Base-by-base conservation (phyloP, 2,888 invertebrate genomes). In the Synergus japonicus region DNA sequence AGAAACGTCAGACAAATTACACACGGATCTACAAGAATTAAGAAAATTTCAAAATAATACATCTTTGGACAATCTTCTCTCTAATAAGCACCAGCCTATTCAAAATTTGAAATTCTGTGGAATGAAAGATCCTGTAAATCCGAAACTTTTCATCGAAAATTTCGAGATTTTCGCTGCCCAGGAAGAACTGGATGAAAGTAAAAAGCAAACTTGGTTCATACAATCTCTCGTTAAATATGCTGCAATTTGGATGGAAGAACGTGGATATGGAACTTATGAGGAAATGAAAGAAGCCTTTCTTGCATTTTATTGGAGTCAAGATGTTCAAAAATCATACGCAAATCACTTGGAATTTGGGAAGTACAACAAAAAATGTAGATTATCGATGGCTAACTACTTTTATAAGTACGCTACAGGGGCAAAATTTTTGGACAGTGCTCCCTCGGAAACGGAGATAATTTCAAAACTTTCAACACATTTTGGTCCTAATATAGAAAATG, bases 281-380 rank as follows among this genome's bases (percentile, higher is more conserved):
- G 73, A 73, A n/a, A 73, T 73, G 73, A 73, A 73, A 73, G 29
- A 54, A 37, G 73, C 73, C 10, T 73, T 73, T 54, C 73, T 73
- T 4, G 37, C 15, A 54, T 73, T 73, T 73, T 73, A 73, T 12
- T 73, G 73, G 73, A 73, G 54, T 54, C 29, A 49, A 8, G 73
- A 73, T 54, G 49, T 54, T 29, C 73, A 73, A 12, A 37, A 29
- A 37, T n/a, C 15, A 15, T 73, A 54, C 54, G 13, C 3, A n/a
- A 49, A 73, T n/a, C 22, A 73, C 12, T 22, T 73, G 1, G 49
- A 73, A 37, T 12, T 10, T 9, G 73, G 73, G 8, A 73, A 73
- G 37, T 73, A 73, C 29, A 37, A 12, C 0, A 73, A 22, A 73
- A 73, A 41, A 29, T 37, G 10, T 54, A 29, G n/a, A 37, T 54